Base-by-base conservation (phyloP, 2,113 vertebrate species). In the Corvus cornix region DNA sequence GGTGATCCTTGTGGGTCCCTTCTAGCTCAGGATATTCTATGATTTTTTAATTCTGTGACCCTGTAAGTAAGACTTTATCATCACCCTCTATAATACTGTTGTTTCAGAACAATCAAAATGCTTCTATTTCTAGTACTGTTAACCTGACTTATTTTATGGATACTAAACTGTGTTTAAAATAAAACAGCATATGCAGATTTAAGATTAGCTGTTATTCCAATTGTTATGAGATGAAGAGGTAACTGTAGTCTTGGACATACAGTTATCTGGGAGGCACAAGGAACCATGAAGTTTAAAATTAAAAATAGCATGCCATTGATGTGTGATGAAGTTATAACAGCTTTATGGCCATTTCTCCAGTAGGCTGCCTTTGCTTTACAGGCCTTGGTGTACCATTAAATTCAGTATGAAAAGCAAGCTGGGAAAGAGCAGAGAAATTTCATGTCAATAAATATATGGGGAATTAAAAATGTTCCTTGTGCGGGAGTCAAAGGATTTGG, bases 101-200 rank as follows among this genome's bases (percentile, higher is more conserved):
- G 22, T 44, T 79, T 77, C 46, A 30, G 21, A 70, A 53, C 21
- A 58, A 87, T 58, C 16, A 63, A 93, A 82, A 73, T 6, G 1
- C 10, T 78, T 79, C 22, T 37, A 39, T 76, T 94, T 82, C n/a
- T 69, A 69, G 11, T 79, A 39, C 20, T 76, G 46, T 51, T 84
- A 94, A 58, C 33, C 46, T 77, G 78, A 80, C 62, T 46, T 84
- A 55, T 69, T 89, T 85, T 89, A 69, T 80, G 43, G 70, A 35
- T 86, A 51, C 8, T 88, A 59, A 95, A 83, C 27, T 44, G 31
- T 93, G 59, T 67, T 94, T 87, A 85, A 95, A 85, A 95, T 80
- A 90, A 90, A 90, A 37, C 27, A 80, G 15, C 67, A 83, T 85
- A 83, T 55, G 59, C 43, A 86, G 21, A 90, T 51, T 27, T 86